Conservation (phyloP, 2,797 vertebrate species). For the Kryptolebias ocellatus region DNA sequence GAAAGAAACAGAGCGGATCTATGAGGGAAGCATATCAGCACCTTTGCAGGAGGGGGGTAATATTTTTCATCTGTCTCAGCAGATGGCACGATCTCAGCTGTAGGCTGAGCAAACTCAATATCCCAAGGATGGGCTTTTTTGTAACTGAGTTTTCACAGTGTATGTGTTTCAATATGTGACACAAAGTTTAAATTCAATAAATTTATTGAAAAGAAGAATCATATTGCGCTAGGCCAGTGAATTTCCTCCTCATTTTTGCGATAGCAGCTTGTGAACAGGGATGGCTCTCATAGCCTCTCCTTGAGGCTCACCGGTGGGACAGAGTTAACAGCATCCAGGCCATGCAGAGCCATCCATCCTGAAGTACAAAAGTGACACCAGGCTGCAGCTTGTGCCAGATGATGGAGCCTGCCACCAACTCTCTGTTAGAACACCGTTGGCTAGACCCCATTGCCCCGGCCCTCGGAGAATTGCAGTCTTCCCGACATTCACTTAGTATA, state of each 20-base stretch:
- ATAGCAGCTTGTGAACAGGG: conserved; percentile 35
- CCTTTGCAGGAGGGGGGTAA: conserved; percentile 41
- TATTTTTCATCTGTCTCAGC: conserved; percentile 67
- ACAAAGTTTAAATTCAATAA: conserved; percentile 67
- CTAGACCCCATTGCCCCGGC: conserved; percentile 62
- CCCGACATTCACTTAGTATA: conserved; percentile 78
- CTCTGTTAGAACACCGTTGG: conserved; percentile 60
- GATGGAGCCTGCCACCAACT: conserved; percentile 75
- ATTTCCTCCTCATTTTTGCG: conserved; percentile 35
- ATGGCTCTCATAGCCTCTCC: conserved; percentile 64
- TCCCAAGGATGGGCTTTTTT: conserved; percentile 49
- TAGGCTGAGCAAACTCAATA: conserved; percentile 74
- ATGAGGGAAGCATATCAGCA: conserved; percentile 44
- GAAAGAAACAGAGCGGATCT: conserved; percentile 43
- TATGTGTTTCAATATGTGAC: conserved; percentile 68
- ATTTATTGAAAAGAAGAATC: conserved; percentile 70
- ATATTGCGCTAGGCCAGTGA: conserved; percentile 29
- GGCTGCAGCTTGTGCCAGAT: conserved; percentile 67
- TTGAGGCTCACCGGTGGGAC: conserved; percentile 71
- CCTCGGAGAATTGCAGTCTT: conserved; percentile 72
- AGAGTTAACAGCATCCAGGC: conserved; percentile 67
- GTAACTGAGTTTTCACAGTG: conserved; percentile 70
- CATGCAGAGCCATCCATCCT: conserved; percentile 72
- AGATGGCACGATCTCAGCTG: conserved; percentile 60
- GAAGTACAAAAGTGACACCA: conserved; percentile 75